Evolutionary conservation across 2,888 invertebrate genomes (phyloP).

Genomic region (Marasmarcha lunaedactyla): DNA sequence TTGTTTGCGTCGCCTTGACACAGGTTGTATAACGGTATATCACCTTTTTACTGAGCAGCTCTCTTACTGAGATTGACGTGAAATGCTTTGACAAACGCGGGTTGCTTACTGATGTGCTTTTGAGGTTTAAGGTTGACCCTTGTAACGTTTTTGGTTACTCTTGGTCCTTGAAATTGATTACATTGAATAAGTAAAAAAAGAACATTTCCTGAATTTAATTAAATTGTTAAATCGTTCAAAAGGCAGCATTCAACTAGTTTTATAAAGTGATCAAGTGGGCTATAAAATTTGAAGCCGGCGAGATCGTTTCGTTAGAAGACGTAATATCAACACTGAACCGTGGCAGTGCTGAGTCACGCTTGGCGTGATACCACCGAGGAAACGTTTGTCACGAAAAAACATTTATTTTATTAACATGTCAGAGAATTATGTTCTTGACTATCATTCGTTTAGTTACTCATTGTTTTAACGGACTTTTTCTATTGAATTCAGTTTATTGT

Average conservation of each 20-base stretch:
- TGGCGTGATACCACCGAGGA: constrained; percentile 39
- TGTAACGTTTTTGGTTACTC: too few relatives aligned
- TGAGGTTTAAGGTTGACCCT: too few relatives aligned
- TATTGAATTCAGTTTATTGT: too few relatives aligned
- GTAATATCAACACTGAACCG: neutral
- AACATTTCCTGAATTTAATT: too few relatives aligned
- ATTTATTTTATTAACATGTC: neutral
- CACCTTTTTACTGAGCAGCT: neutral
- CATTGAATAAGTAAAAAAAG: too few relatives aligned
- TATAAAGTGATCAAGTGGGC: too few relatives aligned
- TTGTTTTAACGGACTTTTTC: too few relatives aligned
- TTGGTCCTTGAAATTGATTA: too few relatives aligned
- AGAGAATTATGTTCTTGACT: constrained; percentile 14
- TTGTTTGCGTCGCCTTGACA: neutral
- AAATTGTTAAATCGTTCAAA: too few relatives aligned
- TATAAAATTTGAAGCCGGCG: too few relatives aligned
- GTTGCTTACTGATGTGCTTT: neutral
- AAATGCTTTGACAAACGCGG: neutral
- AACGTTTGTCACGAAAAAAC: constrained; percentile 43
- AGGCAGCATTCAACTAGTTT: too few relatives aligned
- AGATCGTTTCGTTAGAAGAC: neutral
- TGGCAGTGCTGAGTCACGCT: constrained; percentile 40
- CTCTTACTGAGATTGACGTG: neutral
- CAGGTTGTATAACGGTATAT: neutral
- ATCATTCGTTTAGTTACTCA: too few relatives aligned